Base-by-base conservation (phyloP, 23 tunicate species). In the Pegea sp. region DNA sequence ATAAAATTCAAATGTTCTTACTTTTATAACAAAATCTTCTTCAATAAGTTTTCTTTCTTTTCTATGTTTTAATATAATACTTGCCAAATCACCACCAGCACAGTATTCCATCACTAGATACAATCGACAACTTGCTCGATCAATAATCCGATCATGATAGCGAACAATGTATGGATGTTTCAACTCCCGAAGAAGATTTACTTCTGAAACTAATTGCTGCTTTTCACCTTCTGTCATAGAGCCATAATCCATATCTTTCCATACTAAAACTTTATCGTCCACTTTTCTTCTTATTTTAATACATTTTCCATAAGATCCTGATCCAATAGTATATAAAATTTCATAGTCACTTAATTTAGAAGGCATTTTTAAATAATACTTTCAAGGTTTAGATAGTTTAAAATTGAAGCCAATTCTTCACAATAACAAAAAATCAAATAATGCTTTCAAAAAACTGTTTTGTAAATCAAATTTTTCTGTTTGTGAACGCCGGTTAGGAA, bases 231-330 rank as follows among this genome's bases (percentile, higher is more conserved):
- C 95, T 1, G 95, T 84, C 95, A 84, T 84, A 22, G 84, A 54
- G 24, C 95, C 95, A 64, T 84, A 84, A 49, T 84, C 84, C 95
- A 84, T 84, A 58, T 84, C 95, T 59, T 84, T 84, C 95, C 95
- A 84, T 2, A 84, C 95, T 28, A 84, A 54, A 0, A 71, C 30
- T 55, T 84, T 84, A 32, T 59, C 68, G 53, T 84, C 95, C 34
- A 31, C 64, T 58, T 53, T 68, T 52, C 95, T 58, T 53, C 74
- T 56, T 1, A 84, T 64, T 74, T 84, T 84, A 30, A 84, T 67
- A 49, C 95, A 84, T 64, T 84, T 84, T 18, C 95, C 95, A 63
- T 84, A 84, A 0, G 95, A 84, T 18, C 95, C 95, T 2, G 95
- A 84, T 8, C 95, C 95, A 59, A 84, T 74, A 21, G 49, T 49